Percentiles rank a stretch among this genome's conserved stretches.
phyloP scores from a whole-genome alignment of 2,888 invertebrate genomes.

The Horisme vitalbata region DNA sequence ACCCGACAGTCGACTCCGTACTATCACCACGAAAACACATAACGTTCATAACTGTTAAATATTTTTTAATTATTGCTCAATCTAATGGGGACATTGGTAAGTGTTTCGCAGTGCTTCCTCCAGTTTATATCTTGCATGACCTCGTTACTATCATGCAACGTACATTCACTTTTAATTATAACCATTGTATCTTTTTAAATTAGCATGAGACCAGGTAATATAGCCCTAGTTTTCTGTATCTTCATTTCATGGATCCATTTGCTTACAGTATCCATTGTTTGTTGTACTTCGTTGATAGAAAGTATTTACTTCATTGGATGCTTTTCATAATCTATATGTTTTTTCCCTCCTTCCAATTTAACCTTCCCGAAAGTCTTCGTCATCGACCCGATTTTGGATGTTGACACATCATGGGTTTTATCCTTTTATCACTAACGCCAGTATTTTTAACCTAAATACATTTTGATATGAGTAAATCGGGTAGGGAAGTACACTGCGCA shows the following conservation, averaged over 20 bases:
- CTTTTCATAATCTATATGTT: conserved; percentile 43
- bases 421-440: too few relatives aligned
- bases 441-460: too few relatives aligned
- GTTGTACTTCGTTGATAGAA: conserved; percentile 36
- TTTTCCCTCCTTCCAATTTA: conserved; percentile 36
- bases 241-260: conserved; percentile 53
- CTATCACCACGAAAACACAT: conserved; percentile 29
- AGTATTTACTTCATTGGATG: conserved; percentile 48
- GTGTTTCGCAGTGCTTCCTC: conserved; percentile 38
- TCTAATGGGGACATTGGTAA: conserved; percentile 47
- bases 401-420: not conserved
- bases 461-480: too few relatives aligned
- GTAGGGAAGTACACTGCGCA: not conserved
- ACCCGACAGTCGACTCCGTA: conserved; percentile 31
- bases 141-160: conserved; percentile 51
- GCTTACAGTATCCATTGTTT: conserved; percentile 46
- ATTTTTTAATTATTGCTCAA: conserved; percentile 28
- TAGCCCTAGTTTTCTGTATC: conserved; percentile 43
- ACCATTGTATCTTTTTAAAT: conserved; percentile 35
- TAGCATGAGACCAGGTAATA: conserved; percentile 54
- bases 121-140: conserved; percentile 51
- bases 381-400: conserved; percentile 25
- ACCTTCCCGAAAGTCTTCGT: conserved; percentile 46
- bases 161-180: conserved; percentile 29
- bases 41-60: conserved; percentile 18